Evolutionary conservation across 2,113 vertebrate species (phyloP).

Genomic region (Xenopus laevis): DNA sequence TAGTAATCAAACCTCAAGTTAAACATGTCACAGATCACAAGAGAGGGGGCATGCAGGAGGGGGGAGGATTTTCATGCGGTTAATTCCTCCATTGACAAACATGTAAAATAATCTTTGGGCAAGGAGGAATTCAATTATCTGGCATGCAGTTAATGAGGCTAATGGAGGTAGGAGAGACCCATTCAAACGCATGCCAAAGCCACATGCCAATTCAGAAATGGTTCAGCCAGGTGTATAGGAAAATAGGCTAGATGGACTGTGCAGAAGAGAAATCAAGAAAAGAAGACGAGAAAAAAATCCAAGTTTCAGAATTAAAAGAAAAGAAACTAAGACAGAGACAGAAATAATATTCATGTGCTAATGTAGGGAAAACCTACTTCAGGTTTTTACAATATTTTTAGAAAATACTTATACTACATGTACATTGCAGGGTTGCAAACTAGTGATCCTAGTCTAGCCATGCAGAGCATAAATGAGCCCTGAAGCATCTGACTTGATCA

Average conservation of each 20-base stretch:
- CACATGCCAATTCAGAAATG: constrained; percentile 11
- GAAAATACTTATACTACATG: no score
- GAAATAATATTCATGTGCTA: neutral
- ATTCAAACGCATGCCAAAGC: constrained; percentile 32
- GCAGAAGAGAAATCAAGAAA: neutral
- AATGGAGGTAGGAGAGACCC: constrained; percentile 30
- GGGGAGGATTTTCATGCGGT: constrained; percentile 31
- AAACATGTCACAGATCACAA: constrained; percentile 47
- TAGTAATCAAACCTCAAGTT: constrained; percentile 46
- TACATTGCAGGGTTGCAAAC: no score
- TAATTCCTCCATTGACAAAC: constrained; percentile 20
- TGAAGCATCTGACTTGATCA: no score
- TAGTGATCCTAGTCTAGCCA: no score
- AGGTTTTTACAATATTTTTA: no score
- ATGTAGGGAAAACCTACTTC: no score
- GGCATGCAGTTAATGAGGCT: constrained; percentile 40
- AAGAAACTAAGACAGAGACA: constrained; percentile 6
- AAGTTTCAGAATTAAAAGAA: neutral
- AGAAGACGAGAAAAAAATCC: neutral
- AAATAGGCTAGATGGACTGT: neutral
- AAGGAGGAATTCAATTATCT: constrained; percentile 13
- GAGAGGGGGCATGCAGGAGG: constrained; percentile 53
- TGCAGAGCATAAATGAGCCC: no score
- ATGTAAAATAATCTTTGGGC: constrained; percentile 2
- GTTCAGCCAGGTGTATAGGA: constrained; percentile 9